Conservation (phyloP, 2,888 invertebrate species). For the Pandemis corylana region DNA sequence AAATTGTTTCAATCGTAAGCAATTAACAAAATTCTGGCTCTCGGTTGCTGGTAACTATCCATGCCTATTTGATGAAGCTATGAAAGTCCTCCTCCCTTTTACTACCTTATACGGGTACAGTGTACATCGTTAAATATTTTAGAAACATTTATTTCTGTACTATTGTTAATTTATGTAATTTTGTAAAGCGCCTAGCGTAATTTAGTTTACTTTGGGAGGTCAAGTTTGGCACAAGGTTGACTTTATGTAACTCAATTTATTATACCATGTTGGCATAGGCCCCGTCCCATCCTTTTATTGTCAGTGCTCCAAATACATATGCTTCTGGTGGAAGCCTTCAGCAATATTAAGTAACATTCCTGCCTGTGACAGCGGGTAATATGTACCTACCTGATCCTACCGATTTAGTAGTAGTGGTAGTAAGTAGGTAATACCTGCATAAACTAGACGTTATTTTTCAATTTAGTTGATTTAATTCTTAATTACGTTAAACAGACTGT, state of each 20-base stretch:
- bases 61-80: no score
- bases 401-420: background rate
- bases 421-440: no score
- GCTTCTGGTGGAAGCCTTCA: background rate
- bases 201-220: background rate
- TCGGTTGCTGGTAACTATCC: no score
- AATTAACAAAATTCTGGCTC: no score
- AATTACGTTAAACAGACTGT: no score
- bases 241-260: slow-evolving; percentile 7
- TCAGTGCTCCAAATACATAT: slow-evolving; percentile 5
- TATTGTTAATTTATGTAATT: background rate
- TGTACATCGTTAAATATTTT: background rate
- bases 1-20: no score
- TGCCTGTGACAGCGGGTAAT: background rate
- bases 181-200: background rate
- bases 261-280: slow-evolving; percentile 12
- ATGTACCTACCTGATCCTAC: background rate
- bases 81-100: no score
- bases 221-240: slow-evolving; percentile 5
- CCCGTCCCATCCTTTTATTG: slow-evolving; percentile 1
- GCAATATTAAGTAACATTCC: background rate
- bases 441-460: no score
- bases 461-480: no score
- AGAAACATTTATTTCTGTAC: background rate
- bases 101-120: no score